Base-by-base conservation (phyloP, 2,888 invertebrate species). In the Clitarchus hookeri region DNA sequence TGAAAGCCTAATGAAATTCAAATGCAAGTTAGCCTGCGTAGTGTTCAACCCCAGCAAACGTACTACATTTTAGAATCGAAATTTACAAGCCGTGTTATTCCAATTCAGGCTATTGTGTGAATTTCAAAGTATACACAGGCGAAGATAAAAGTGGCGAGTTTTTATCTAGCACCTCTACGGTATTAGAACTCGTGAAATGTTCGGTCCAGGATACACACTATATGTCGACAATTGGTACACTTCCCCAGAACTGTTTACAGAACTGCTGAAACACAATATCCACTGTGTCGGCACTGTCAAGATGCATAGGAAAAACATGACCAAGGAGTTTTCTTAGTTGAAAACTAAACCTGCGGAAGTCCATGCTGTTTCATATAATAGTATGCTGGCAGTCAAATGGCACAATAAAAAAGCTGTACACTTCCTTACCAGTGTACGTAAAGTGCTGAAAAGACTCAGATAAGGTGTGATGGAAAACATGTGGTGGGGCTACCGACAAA, bases 391-490 rank as follows among this genome's bases (percentile, higher is more conserved):
- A n/a, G 0, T 88, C 36, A 88, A 86, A 83, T 89, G 88, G 88
- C 86, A 88, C 26, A 88, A 88, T 65, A 88, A 87, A 85, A 87
- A 87, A 44, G 86, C 87, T 84, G 88, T 89, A 6, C 84, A 86
- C 84, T 85, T 88, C 84, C 53, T 89, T 65, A 87, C 88, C 78
- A 88, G 86, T 44, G 88, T 88, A 85, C 86, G 88, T 85, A 25
- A 82, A 83, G 85, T 85, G 84, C 87, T 48, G 88, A 86, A 44
- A 88, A 4, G 13, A 53, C 53, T 16, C 53, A 53, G 3, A 53
- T 8, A 19, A 65, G 82, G 53, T 53, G 84, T 87, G 84, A 85
- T 83, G 78, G 87, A 36, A 27, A 53, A 44, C 0, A 80, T 48
- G 44, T 6, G 53, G 48, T 6, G 48, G 44, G 9, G n/a, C 16